A percentile compares a stretch with the other conserved stretches of the same genome.
phyloP scores from a whole-genome alignment of 2,888 invertebrate species.

The Ophioninae sp. region DNA sequence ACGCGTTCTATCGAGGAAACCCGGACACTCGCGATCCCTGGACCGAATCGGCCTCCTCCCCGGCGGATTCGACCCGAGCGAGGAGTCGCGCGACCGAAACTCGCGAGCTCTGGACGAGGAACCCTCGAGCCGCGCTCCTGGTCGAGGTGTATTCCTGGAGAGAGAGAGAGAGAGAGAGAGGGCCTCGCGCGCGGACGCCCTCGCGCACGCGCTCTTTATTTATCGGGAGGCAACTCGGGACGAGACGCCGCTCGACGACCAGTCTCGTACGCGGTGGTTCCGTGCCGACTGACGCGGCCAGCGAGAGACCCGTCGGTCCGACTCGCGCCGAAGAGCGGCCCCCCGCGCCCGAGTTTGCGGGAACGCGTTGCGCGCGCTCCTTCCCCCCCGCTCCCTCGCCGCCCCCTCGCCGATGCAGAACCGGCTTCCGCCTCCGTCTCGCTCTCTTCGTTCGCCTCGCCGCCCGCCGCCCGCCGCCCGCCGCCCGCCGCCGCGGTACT shows the following conservation, averaged over 20 bases:
- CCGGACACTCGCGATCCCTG: no score
- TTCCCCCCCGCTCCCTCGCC: not conserved
- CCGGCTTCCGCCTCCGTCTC: not conserved
- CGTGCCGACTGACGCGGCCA: conserved; percentile 68
- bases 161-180: not conserved
- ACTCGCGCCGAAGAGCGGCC: not conserved
- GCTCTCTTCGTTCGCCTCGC: not conserved
- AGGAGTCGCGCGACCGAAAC: no score
- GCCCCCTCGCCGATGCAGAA: not conserved
- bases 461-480: not conserved
- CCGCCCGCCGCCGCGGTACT: not conserved
- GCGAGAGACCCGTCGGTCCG: conserved; percentile 23
- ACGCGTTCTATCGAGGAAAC: no score
- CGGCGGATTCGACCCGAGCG: no score
- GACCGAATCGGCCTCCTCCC: no score
- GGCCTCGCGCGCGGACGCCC: not conserved
- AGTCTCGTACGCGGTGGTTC: conserved; percentile 67
- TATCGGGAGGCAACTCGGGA: not conserved
- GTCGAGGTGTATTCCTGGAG: not conserved
- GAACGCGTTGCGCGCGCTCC: not conserved
- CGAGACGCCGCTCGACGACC: not conserved
- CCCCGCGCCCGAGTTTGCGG: not conserved
- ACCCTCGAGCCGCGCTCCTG: no score
- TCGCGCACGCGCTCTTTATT: not conserved
- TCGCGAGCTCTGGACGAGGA: no score